phyloP scores from a whole-genome alignment of 2,797 vertebrate genomes.

The Cetoscarus ocellatus region DNA sequence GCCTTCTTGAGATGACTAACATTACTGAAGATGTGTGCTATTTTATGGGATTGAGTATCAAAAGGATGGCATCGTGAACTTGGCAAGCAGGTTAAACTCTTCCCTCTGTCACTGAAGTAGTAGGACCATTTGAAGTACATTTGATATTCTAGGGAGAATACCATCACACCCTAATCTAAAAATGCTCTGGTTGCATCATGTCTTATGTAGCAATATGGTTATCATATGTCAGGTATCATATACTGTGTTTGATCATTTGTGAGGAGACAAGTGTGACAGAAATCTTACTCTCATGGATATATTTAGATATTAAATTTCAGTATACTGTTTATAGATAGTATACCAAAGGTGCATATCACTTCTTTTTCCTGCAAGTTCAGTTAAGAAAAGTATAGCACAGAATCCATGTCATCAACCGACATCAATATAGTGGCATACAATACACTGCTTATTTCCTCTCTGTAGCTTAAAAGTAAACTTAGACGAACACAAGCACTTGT shows the following conservation, averaged over 20 bases:
- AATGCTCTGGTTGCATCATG: slow-evolving; percentile 51
- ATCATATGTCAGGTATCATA: slow-evolving; percentile 61
- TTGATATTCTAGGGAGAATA: slow-evolving; percentile 33
- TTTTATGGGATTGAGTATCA: slow-evolving; percentile 42
- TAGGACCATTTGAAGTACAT: slow-evolving; percentile 25
- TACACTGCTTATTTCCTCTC: slow-evolving; percentile 8
- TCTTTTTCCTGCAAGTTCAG: slow-evolving; percentile 42
- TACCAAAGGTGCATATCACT: slow-evolving; percentile 57
- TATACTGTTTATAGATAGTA: slow-evolving; percentile 57
- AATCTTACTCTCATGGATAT: slow-evolving; percentile 58
- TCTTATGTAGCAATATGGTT: slow-evolving; percentile 53
- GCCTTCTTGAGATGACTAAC: slow-evolving; percentile 49
- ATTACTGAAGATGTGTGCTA: slow-evolving; percentile 43
- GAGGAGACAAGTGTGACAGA: slow-evolving; percentile 46
- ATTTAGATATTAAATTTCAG: slow-evolving; percentile 70
- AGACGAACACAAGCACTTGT: neutral
- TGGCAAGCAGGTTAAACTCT: slow-evolving; percentile 36
- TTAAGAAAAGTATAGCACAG: slow-evolving; percentile 31
- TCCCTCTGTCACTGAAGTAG: slow-evolving; percentile 17
- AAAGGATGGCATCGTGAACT: slow-evolving; percentile 36
- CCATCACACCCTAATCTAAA: slow-evolving; percentile 64
- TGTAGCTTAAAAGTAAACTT: slow-evolving; percentile 16
- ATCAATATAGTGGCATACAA: slow-evolving; percentile 36
- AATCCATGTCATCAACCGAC: slow-evolving; percentile 38
- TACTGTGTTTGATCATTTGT: slow-evolving; percentile 71